These are phyloP conservation scores for Platyrinchus mystaceus DNA, from an alignment of 2,797 vertebrate genomes.

Conservation along the genomic window DNA sequence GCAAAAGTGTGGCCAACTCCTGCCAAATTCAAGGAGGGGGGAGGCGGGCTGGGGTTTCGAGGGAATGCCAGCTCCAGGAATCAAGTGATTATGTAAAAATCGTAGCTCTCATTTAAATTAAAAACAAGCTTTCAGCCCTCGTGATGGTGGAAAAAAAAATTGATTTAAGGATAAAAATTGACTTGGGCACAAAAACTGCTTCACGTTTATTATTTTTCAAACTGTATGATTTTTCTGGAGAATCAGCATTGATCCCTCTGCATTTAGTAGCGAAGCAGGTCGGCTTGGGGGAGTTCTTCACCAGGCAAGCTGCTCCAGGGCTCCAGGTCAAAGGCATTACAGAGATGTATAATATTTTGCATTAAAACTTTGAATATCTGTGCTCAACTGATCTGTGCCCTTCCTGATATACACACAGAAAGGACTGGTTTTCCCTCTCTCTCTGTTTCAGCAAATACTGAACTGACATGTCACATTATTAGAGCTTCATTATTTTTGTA, in stretches of 20 bases:
- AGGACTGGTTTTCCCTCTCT: not conserved
- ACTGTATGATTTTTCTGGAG: not conserved
- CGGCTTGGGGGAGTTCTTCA: not conserved
- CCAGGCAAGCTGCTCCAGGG: not conserved
- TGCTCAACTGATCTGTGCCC: not conserved
- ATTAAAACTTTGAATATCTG: not conserved
- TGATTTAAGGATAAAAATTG: not conserved
- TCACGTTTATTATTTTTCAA: not conserved
- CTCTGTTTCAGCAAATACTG: not conserved
- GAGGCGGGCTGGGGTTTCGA: not conserved
- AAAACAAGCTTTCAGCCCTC: not conserved
- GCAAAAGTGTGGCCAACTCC: not conserved
- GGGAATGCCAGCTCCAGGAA: not conserved
- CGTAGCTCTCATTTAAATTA: not conserved
- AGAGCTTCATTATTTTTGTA: constrained; percentile 17
- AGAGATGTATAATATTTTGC: not conserved
- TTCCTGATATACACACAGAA: not conserved
- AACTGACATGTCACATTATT: not conserved
- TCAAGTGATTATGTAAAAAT: constrained; percentile 7
- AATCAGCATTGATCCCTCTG: not conserved
- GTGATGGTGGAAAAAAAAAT: not conserved
- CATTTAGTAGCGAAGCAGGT: not conserved
- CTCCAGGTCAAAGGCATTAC: not conserved
- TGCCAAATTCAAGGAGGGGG: not conserved
- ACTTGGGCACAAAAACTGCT: not conserved